These are phyloP conservation scores for Caenorhabditis sinica DNA, from an alignment of 2,888 invertebrate species.

Conservation along the genomic window DNA sequence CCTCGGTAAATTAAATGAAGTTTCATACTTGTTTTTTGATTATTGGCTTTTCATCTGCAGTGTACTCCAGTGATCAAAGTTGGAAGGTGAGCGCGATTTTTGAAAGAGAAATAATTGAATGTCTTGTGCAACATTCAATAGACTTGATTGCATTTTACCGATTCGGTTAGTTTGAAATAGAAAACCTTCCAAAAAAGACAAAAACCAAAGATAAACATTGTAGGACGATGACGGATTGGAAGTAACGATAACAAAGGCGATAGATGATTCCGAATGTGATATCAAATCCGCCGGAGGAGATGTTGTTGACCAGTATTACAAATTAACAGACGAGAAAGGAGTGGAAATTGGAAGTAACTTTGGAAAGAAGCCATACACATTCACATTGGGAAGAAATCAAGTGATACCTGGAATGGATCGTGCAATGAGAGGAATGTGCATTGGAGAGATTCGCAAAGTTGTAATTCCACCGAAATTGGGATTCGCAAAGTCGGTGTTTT, in stretches of 20 bases:
- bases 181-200: background rate
- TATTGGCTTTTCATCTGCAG: constrained; percentile 18
- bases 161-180: background rate
- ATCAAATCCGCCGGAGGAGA: constrained; percentile 65
- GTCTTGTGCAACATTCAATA: background rate
- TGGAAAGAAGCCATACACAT: constrained; percentile 79
- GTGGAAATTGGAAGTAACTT: constrained; percentile 81
- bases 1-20: constrained; percentile 26
- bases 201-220: background rate
- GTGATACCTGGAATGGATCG: constrained; percentile 67
- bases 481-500: constrained; percentile 52
- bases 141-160: background rate
- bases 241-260: constrained; percentile 50
- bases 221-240: constrained; percentile 62
- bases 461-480: constrained; percentile 61
- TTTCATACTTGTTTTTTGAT: constrained; percentile 28
- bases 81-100: constrained; percentile 40
- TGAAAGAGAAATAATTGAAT: background rate
- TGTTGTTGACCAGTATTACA: constrained; percentile 79
- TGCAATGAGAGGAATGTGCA: constrained; percentile 66
- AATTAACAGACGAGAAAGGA: constrained; percentile 77
- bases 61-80: constrained; percentile 15
- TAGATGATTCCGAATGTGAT: constrained; percentile 34
- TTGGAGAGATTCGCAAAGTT: constrained; percentile 63
- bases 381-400: constrained; percentile 60